Conservation (phyloP, 2,888 invertebrate genomes). For the Lymantria dispar region DNA sequence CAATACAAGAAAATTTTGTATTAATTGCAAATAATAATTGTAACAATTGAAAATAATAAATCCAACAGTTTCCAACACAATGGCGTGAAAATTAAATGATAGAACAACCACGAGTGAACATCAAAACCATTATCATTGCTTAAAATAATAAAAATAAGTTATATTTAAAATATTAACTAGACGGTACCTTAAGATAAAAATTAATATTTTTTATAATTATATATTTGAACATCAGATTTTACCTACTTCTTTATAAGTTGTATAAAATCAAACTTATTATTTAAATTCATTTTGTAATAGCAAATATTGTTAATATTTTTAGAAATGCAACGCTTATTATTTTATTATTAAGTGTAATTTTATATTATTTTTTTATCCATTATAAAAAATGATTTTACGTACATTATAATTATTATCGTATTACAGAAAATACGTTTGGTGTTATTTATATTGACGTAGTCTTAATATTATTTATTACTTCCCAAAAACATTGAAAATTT, state of each 20-base stretch:
- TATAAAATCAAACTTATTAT: constrained; percentile 25
- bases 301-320: constrained; percentile 19
- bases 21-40: constrained; percentile 17
- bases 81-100: constrained; percentile 27
- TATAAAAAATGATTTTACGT: constrained; percentile 6
- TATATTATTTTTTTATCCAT: constrained; percentile 4
- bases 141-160: constrained; percentile 26
- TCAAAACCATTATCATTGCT: constrained; percentile 30
- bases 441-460: constrained; percentile 19
- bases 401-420: constrained; percentile 16
- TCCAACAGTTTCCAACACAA: constrained; percentile 26
- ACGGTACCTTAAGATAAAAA: constrained; percentile 27
- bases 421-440: constrained; percentile 34
- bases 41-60: constrained; percentile 8
- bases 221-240: constrained; percentile 30
- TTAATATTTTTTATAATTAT: constrained; percentile 25
- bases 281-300: constrained; percentile 18
- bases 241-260: constrained; percentile 26
- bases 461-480: constrained; percentile 19
- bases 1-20: constrained; percentile 25
- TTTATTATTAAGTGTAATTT: constrained; percentile 1
- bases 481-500: constrained; percentile 24
- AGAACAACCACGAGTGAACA: constrained; percentile 75
- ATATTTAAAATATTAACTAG: constrained; percentile 29
- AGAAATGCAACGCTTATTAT: constrained; percentile 25